A percentile compares a stretch with the other conserved stretches of the same genome.
These are phyloP conservation scores for Amia ocellicauda DNA, from an alignment of 2,113 vertebrate species.

Conservation along the genomic window DNA sequence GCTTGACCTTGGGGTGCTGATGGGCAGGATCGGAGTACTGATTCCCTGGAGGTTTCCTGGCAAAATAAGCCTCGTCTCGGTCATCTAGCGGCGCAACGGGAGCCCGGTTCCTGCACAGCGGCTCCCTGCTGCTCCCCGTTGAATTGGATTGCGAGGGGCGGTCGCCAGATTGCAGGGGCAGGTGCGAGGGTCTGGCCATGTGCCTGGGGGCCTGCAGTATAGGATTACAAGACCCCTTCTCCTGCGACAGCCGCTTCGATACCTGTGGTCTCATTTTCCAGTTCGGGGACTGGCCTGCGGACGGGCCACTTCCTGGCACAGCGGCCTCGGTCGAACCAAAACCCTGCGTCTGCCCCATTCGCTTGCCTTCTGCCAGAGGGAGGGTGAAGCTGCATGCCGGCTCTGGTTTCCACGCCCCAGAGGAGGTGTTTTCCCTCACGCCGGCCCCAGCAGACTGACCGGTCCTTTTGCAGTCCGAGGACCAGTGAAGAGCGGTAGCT, in stretches of 20 bases:
- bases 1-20: conserved; percentile 50
- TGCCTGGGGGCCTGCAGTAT: conserved; percentile 37
- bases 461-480: conserved; percentile 49
- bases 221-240: conserved; percentile 37
- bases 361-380: conserved; percentile 36
- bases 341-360: conserved; percentile 31
- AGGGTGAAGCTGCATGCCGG: conserved; percentile 45
- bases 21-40: conserved; percentile 45
- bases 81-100: conserved; percentile 47
- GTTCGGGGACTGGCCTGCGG: conserved; percentile 23
- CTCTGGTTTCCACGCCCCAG: conserved; percentile 50
- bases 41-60: conserved; percentile 33
- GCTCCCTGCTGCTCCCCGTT: conserved; percentile 38
- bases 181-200: conserved; percentile 54
- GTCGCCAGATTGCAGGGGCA: conserved; percentile 55
- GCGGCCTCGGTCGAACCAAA: conserved; percentile 27
- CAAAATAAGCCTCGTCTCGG: conserved; percentile 36
- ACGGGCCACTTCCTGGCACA: conserved; percentile 19
- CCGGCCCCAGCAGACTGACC: conserved; percentile 39
- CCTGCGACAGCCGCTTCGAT: conserved; percentile 18
- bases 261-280: conserved; percentile 30
- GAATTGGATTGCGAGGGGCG: conserved; percentile 46
- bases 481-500: conserved; percentile 40
- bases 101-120: conserved; percentile 37
- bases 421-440: conserved; percentile 30